Evolutionary conservation across 1,140 invertebrate genomes (phyloP), one percentile per base, ranked within the genome.

Genomic region (Drosophila sproati): DNA sequence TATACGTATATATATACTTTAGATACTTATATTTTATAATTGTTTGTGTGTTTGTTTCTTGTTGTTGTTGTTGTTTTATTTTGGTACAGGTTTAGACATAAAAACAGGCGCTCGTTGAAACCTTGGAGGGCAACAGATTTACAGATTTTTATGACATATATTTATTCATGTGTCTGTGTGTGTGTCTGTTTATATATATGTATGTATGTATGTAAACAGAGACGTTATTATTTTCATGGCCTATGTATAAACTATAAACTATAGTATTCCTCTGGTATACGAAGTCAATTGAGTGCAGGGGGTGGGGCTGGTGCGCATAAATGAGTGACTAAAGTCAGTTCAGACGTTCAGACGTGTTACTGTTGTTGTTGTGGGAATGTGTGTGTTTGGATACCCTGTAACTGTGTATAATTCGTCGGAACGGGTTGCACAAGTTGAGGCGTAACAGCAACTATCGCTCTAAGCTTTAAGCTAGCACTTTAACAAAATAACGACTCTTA

Each of bases 71-170:
- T 51, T 62, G 39, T 66, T 73, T 5, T 45, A 51, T 63, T 52
- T 85, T 83, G 78, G 82, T 85, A 86, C 78, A 86, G 78, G 55
- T 72, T 78, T 73, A 83, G 77, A 88, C 83, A 75, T 83, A 73
- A 88, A 87, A 83, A 88, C 73, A 88, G 83, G 83, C 85, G 83
- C 77, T 80, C 80, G 85, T 83, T 88, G 83, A 88, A 88, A 88
- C 83, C 83, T 88, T 88, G 85, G 83, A 87, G 83, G 83, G 83
- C 77, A 80, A 83, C 80, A 83, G 82, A 81, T 86, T 59, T 72
- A 82, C 63, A 78, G 20, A 69, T 67, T 70, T 45, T 59, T 51
- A 62, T 71, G 64, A 71, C 51, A 64, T 47, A 73, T 32, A 69
- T 34, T 60, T 35, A 73, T 45, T 37, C 52, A 37, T 29, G 7